Percentiles rank a stretch among this genome's conserved stretches.
Conservation (phyloP, 92 coral and sea anemone species). For the Meandrina meandrites region DNA sequence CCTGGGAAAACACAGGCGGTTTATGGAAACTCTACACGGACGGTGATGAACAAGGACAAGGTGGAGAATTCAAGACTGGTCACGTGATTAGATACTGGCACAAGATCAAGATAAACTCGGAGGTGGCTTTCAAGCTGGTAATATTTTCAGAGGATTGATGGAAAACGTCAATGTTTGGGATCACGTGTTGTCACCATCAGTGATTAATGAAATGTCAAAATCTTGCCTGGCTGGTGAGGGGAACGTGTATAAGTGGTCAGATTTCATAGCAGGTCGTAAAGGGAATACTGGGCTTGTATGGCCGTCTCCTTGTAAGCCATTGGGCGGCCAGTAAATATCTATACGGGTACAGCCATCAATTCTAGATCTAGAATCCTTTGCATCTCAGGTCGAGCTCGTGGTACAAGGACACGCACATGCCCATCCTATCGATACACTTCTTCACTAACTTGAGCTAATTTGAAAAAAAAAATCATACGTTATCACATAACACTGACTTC, state of each 20-base stretch:
- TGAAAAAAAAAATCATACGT: too few species aligned
- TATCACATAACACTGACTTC: too few species aligned
- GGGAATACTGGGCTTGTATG: too few species aligned
- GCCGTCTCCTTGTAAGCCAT: too few species aligned
- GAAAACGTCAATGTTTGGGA: constrained; percentile 17
- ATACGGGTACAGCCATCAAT: too few species aligned
- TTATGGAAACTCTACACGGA: constrained; percentile 43
- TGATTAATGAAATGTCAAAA: background rate
- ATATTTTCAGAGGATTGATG: background rate
- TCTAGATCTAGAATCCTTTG: too few species aligned
- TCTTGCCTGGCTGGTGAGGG: constrained; percentile 20
- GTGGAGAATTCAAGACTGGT: constrained; percentile 21
- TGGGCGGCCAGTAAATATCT: too few species aligned
- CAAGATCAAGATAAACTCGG: constrained; percentile 43
- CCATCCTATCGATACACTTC: too few species aligned
- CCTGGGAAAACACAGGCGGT: constrained; percentile 49
- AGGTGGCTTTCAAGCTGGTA: background rate
- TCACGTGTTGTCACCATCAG: constrained; percentile 4
- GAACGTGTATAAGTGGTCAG: constrained; percentile 15
- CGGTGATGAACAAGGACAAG: constrained; percentile 24
- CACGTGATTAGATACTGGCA: constrained; percentile 39
- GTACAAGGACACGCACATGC: too few species aligned
- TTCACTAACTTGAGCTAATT: too few species aligned
- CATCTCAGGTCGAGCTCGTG: too few species aligned
- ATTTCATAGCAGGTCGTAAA: background rate